phyloP scores from a whole-genome alignment of 2,797 vertebrate genomes.

The Centropyge bicolor region DNA sequence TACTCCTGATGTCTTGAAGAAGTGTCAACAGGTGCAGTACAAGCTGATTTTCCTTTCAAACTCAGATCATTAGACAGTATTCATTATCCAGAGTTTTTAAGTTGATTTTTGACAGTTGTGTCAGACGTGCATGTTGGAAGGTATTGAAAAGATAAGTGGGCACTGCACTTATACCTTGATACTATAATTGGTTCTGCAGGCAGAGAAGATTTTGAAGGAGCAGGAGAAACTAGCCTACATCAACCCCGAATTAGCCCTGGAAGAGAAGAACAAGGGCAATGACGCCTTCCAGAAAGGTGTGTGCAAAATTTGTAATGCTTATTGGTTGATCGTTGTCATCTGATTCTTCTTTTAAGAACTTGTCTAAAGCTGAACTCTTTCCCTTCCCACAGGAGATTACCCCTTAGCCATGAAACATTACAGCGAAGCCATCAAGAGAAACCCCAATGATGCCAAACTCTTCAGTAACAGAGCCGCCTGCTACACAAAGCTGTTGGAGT shows the following conservation, averaged over 20 bases:
- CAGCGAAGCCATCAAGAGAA: conserved; percentile 93
- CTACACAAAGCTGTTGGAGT: conserved; percentile 96
- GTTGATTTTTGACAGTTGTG: neutral
- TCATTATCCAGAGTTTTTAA: neutral
- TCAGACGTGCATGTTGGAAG: neutral
- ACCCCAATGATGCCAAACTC: conserved; percentile 93
- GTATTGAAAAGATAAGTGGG: neutral
- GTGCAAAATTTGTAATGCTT: neutral
- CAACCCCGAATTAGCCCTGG: conserved; percentile 92
- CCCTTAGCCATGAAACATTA: conserved; percentile 96
- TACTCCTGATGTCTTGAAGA: conserved; percentile 94
- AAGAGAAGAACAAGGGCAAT: conserved; percentile 95
- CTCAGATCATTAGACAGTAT: neutral
- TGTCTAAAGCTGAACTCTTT: neutral
- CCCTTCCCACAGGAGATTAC: conserved; percentile 88
- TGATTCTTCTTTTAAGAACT: neutral
- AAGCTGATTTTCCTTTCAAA: neutral
- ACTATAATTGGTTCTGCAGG: conserved; percentile 79
- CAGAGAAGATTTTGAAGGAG: conserved; percentile 95
- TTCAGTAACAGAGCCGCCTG: conserved; percentile 97
- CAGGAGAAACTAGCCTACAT: conserved; percentile 93
- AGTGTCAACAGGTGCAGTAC: conserved; percentile 91
- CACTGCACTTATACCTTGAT: neutral
- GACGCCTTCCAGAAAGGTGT: conserved; percentile 95
- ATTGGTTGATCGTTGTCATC: neutral